These are phyloP conservation scores for Acrossocheilus fasciatus DNA, from an alignment of 2,797 vertebrate genomes.

Conservation along the genomic window DNA sequence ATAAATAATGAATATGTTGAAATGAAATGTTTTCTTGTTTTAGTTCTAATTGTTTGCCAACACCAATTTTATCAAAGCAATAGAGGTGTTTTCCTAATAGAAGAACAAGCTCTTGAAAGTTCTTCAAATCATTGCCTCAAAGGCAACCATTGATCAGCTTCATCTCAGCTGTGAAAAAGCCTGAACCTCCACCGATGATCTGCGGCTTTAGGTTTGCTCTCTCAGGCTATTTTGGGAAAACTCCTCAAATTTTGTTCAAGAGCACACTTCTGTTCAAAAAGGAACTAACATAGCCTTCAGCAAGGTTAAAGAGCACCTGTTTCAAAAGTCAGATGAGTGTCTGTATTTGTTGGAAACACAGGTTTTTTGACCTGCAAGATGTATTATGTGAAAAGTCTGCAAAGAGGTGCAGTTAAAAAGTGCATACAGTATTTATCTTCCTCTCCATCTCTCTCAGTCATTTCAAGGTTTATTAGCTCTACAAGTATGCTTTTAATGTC, in stretches of 20 bases:
- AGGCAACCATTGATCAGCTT: slow-evolving; percentile 33
- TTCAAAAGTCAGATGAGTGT: slow-evolving; percentile 25
- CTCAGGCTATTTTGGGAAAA: slow-evolving; percentile 25
- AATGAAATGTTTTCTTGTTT: no score
- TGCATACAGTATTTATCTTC: slow-evolving; percentile 17
- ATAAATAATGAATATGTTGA: background rate
- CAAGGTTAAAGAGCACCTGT: slow-evolving; percentile 40
- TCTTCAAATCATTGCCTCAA: background rate
- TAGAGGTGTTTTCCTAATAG: slow-evolving; percentile 3
- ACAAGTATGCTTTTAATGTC: slow-evolving; percentile 2
- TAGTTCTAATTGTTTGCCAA: background rate
- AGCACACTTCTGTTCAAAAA: slow-evolving; percentile 26
- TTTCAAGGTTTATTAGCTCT: background rate
- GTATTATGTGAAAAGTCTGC: background rate
- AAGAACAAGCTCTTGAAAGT: slow-evolving; percentile 23
- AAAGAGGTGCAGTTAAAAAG: slow-evolving; percentile 13
- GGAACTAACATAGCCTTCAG: slow-evolving; percentile 27
- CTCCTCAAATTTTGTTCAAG: background rate
- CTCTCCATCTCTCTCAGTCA: slow-evolving; percentile 9
- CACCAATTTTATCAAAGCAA: background rate
- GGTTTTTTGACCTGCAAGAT: background rate
- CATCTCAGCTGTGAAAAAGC: background rate
- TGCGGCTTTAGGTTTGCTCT: background rate
- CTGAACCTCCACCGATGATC: background rate
- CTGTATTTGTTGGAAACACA: slow-evolving; percentile 16